Percentiles rank a stretch among this genome's conserved stretches.
Evolutionary conservation across 2,888 invertebrate species (phyloP).

Genomic region (Epistrophe grossulariae): DNA sequence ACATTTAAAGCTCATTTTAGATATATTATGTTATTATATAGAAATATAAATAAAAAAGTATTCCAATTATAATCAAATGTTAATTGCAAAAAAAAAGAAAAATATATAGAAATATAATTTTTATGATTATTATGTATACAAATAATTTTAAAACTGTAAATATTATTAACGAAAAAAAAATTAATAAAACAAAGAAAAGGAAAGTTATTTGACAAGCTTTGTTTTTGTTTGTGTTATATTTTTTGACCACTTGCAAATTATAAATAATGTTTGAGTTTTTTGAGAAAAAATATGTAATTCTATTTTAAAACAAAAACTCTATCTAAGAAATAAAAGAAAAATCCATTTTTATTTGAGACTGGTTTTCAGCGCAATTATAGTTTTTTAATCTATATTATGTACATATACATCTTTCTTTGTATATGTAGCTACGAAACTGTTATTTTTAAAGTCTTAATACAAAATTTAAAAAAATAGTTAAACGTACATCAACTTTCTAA

Average conservation of each 20-base stretch:
- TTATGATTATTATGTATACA: slow-evolving; percentile 62
- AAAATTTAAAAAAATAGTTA: not conserved
- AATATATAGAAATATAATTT: slow-evolving; percentile 63
- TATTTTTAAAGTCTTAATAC: slow-evolving; percentile 43
- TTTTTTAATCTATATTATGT: slow-evolving; percentile 53
- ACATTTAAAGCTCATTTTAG: slow-evolving; percentile 65
- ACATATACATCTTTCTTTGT: slow-evolving; percentile 42
- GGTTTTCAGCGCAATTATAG: slow-evolving; percentile 73
- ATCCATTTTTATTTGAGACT: slow-evolving; percentile 66
- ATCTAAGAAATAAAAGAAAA: slow-evolving; percentile 26
- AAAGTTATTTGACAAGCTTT: slow-evolving; percentile 46
- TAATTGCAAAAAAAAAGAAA: slow-evolving; percentile 60
- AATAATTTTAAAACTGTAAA: slow-evolving; percentile 68
- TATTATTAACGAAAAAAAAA: slow-evolving; percentile 48
- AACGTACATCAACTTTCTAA: slow-evolving; percentile 6
- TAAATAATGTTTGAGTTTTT: slow-evolving; percentile 24
- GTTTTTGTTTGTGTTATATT: slow-evolving; percentile 43
- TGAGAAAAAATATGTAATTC: slow-evolving; percentile 16
- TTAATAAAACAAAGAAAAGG: slow-evolving; percentile 11
- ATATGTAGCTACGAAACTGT: slow-evolving; percentile 27
- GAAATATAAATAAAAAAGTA: slow-evolving; percentile 59
- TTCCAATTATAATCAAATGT: slow-evolving; percentile 68
- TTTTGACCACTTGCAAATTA: slow-evolving; percentile 14
- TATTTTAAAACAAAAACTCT: slow-evolving; percentile 30
- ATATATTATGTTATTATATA: slow-evolving; percentile 68